Evolutionary conservation across 2,888 invertebrate species (phyloP).

Genomic region (Drosophila trichaetosa): DNA sequence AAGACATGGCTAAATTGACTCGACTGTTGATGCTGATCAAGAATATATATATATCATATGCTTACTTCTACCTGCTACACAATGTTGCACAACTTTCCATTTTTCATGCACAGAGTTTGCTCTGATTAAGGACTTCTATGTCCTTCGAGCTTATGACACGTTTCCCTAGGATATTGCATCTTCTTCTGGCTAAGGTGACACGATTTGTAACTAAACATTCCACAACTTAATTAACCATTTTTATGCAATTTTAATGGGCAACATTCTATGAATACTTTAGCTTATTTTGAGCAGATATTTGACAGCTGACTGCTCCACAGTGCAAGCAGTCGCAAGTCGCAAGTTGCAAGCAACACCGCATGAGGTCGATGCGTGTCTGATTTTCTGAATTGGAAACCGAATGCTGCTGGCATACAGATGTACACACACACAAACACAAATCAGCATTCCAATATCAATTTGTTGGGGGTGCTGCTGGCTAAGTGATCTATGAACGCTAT

Average conservation of each 20-base stretch:
- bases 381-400: slow-evolving; percentile 7
- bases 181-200: neutral
- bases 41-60: neutral
- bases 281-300: neutral
- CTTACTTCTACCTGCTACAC: neutral
- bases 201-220: neutral
- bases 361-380: slow-evolving; percentile 29
- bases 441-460: slow-evolving; percentile 32
- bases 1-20: neutral
- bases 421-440: slow-evolving; percentile 27
- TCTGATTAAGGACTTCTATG: neutral
- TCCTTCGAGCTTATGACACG: neutral
- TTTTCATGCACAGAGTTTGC: neutral
- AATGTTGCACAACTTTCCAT: neutral
- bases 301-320: slow-evolving; percentile 13
- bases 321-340: slow-evolving; percentile 3
- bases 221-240: neutral
- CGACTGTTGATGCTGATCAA: neutral
- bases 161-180: neutral
- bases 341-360: slow-evolving; percentile 32
- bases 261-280: neutral
- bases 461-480: slow-evolving; percentile 5
- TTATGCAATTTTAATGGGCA: neutral
- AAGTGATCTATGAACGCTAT: slow-evolving; percentile 60
- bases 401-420: slow-evolving; percentile 30